These are phyloP conservation scores for Synergus laeviventris DNA, from an alignment of 2,888 invertebrate species.

Conservation along the genomic window DNA sequence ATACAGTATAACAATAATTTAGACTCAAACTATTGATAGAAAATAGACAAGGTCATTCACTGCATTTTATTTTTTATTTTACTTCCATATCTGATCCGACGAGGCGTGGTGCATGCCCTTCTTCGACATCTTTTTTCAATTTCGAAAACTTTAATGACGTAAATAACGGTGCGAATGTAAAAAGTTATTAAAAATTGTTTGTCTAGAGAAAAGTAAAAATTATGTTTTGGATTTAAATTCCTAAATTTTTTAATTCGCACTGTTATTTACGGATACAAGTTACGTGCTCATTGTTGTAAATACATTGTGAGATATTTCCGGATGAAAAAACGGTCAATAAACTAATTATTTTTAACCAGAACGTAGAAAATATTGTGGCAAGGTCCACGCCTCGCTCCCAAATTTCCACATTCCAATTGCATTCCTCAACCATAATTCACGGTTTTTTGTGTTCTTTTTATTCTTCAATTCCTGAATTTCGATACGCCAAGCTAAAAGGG, in stretches of 20 bases:
- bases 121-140: slow-evolving; percentile 29
- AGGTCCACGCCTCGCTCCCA: slow-evolving; percentile 21
- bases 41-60: slow-evolving; percentile 73
- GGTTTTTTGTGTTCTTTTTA: not conserved
- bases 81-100: slow-evolving; percentile 42
- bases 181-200: not conserved
- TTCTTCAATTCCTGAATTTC: slow-evolving; percentile 2
- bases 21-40: slow-evolving; percentile 72
- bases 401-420: not conserved
- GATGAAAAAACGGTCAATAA: slow-evolving; percentile 26
- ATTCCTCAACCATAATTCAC: not conserved
- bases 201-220: not conserved
- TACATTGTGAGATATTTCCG: slow-evolving; percentile 31
- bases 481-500: not conserved
- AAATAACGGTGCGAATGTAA: not conserved
- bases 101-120: slow-evolving; percentile 28
- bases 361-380: slow-evolving; percentile 28
- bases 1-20: slow-evolving; percentile 72
- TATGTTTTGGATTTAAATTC: not conserved
- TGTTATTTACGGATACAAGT: slow-evolving; percentile 3
- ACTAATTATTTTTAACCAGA: slow-evolving; percentile 34
- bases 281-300: slow-evolving; percentile 31
- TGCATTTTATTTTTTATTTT: slow-evolving; percentile 60
- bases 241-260: not conserved
- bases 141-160: slow-evolving; percentile 19